Evolutionary conservation across 2,797 vertebrate genomes (phyloP).

Genomic region (Pagetopsis macropterus): DNA sequence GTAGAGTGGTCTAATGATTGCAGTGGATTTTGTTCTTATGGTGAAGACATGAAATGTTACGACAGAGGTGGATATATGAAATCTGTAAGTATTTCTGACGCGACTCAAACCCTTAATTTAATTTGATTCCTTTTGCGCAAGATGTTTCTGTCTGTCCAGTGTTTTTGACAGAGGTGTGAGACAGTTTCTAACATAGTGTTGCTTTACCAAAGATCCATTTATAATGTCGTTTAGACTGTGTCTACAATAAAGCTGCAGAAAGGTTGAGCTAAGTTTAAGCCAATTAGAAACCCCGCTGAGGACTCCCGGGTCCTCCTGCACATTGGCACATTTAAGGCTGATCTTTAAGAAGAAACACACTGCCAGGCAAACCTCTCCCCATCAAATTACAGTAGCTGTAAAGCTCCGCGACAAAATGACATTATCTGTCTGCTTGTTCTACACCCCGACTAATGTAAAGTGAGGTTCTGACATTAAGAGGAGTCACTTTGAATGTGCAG

Average conservation of each 20-base stretch:
- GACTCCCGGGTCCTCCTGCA: conserved; percentile 67
- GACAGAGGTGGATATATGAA: conserved; percentile 46
- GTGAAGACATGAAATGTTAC: conserved; percentile 45
- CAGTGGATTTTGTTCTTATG: conserved; percentile 34
- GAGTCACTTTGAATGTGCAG: conserved; percentile 69
- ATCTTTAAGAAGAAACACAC: conserved; percentile 78
- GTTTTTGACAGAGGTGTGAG: conserved; percentile 18
- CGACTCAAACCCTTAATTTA: conserved; percentile 30
- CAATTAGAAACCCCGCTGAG: conserved; percentile 75
- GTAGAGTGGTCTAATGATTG: conserved; percentile 63
- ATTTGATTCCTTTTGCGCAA: conserved; percentile 8
- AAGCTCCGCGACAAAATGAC: conserved; percentile 77
- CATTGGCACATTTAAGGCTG: conserved; percentile 79
- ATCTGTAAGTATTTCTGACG: conserved; percentile 41
- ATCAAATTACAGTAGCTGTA: conserved; percentile 66
- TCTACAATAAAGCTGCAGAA: conserved; percentile 61
- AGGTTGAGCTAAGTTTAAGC: conserved; percentile 83
- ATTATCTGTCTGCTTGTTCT: conserved; percentile 79
- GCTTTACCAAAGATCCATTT: conserved; percentile 68
- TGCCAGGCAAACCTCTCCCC: conserved; percentile 61
- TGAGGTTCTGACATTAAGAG: conserved; percentile 82
- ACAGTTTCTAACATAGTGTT: conserved; percentile 49
- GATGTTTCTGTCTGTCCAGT: conserved; percentile 8
- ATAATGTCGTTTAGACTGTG: conserved; percentile 60
- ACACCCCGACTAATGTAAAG: conserved; percentile 78